Evolutionary conservation across 2,888 invertebrate genomes (phyloP).

Genomic region (Diachrysia chrysitis): DNA sequence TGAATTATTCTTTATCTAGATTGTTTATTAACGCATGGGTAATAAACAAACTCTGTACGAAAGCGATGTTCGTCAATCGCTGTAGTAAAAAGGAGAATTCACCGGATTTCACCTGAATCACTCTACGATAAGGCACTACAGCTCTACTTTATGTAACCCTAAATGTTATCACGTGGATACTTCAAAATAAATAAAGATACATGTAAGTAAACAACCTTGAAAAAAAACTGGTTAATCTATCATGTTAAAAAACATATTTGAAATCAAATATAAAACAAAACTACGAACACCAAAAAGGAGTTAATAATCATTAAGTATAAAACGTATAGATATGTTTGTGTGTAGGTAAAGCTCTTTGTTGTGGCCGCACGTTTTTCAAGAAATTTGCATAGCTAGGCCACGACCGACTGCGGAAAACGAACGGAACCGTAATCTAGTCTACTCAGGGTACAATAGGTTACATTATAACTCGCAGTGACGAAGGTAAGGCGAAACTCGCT

Average conservation of each 20-base stretch:
- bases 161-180: neutral
- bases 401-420: conserved; percentile 62
- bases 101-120: conserved; percentile 26
- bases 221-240: neutral
- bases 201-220: neutral
- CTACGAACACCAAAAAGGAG: neutral
- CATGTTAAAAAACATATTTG: neutral
- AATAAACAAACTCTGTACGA: neutral
- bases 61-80: neutral
- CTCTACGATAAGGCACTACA: conserved; percentile 5
- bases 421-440: conserved; percentile 64
- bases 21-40: neutral
- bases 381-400: conserved; percentile 75
- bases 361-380: conserved; percentile 68
- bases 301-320: conserved; percentile 21
- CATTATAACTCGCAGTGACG: conserved; percentile 54
- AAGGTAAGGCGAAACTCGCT: conserved; percentile 32
- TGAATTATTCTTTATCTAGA: neutral
- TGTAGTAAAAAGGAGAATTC: conserved; percentile 32
- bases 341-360: conserved; percentile 52
- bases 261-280: neutral
- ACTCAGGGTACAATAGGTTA: conserved; percentile 55
- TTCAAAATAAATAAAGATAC: neutral
- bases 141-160: neutral
- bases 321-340: conserved; percentile 22